A percentile compares a stretch with the other conserved stretches of the same genome.
Conservation (phyloP, 1,140 invertebrate genomes). For the Theocolax elegans region DNA sequence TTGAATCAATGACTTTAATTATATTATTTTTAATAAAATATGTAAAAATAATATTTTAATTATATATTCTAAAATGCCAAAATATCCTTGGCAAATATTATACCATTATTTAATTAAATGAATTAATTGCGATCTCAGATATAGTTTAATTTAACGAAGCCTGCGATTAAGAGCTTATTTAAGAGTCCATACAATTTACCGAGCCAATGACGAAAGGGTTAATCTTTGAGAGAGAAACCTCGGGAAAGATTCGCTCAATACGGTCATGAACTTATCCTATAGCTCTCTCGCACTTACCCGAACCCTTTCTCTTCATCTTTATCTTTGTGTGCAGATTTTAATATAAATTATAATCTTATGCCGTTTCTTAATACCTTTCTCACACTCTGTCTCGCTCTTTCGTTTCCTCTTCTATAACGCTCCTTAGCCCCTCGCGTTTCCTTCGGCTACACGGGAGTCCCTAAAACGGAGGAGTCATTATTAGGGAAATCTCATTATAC, state of each 20-base stretch:
- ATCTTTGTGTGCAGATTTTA: constrained; percentile 66
- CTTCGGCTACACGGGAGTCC: constrained; percentile 45
- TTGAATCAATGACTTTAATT: too few relatives aligned
- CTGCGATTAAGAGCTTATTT: constrained; percentile 40
- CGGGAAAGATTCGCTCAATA: constrained; percentile 36
- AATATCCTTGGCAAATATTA: too few relatives aligned
- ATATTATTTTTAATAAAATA: too few relatives aligned
- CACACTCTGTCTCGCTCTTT: constrained; percentile 33
- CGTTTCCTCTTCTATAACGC: constrained; percentile 8
- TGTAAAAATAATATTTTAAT: too few relatives aligned
- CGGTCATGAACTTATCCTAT: constrained; percentile 40
- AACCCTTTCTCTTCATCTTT: constrained; percentile 55
- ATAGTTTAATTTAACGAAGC: constrained; percentile 40
- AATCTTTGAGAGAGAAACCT: constrained; percentile 48
- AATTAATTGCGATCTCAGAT: constrained; percentile 25
- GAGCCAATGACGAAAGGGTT: constrained; percentile 61
- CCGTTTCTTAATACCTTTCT: constrained; percentile 64
- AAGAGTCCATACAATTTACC: constrained; percentile 42
- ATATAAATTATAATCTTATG: constrained; percentile 69
- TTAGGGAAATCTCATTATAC: constrained; percentile 66
- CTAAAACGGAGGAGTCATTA: constrained; percentile 62
- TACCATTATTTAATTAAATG: too few relatives aligned
- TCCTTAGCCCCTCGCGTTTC: constrained; percentile 31
- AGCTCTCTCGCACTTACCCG: constrained; percentile 27
- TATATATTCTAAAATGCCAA: too few relatives aligned